Evolutionary conservation across 1,140 invertebrate genomes (phyloP).

Genomic region (Amphibalanus amphitrite): DNA sequence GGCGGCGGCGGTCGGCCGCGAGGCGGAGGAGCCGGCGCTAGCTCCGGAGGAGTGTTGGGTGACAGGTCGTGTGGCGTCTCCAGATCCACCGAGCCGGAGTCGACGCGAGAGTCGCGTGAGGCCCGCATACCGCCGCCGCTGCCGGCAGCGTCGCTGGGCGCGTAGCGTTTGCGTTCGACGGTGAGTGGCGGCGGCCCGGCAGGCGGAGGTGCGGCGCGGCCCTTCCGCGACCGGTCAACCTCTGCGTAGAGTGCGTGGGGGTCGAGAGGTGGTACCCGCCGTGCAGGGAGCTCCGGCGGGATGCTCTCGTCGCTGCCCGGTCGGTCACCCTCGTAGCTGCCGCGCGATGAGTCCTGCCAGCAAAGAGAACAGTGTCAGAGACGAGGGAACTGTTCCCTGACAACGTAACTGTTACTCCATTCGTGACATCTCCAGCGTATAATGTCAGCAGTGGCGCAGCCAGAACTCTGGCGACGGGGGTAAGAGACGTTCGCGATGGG

Average conservation of each 20-base stretch:
- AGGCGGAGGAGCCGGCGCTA: slow-evolving; percentile 23
- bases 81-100: slow-evolving; percentile 28
- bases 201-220: slow-evolving; percentile 15
- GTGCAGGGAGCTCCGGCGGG: slow-evolving; percentile 14
- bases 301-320: slow-evolving; percentile 25
- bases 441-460: too few species aligned
- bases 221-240: slow-evolving; percentile 21
- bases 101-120: slow-evolving; percentile 23
- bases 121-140: slow-evolving; percentile 11
- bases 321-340: slow-evolving; percentile 27
- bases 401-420: too few species aligned
- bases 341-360: slow-evolving; percentile 27
- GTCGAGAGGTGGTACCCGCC: too few species aligned
- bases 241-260: slow-evolving; percentile 22
- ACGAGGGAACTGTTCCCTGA: too few species aligned
- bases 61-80: slow-evolving; percentile 26
- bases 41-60: slow-evolving; percentile 26
- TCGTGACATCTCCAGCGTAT: too few species aligned
- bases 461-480: too few species aligned
- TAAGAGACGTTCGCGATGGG: too few species aligned
- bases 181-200: slow-evolving; percentile 23
- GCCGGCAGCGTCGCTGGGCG: slow-evolving; percentile 11
- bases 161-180: slow-evolving; percentile 26
- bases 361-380: too few species aligned
- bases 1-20: slow-evolving; percentile 17